These are phyloP conservation scores for Gymnopithys bicolor DNA, from an alignment of 2,797 vertebrate species.

Conservation along the genomic window DNA sequence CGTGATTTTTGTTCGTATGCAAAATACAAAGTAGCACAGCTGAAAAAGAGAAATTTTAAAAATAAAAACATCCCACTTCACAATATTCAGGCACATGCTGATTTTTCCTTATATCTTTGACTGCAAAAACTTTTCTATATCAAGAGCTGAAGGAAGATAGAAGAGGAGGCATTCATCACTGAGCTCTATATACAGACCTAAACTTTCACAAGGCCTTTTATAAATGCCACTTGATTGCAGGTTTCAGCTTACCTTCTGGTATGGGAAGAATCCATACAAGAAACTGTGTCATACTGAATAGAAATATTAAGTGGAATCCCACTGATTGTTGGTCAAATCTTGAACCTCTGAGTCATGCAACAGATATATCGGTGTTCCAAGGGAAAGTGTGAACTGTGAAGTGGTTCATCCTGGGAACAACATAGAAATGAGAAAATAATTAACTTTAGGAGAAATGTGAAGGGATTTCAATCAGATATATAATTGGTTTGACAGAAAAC, in stretches of 20 bases:
- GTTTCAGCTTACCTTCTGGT: background rate
- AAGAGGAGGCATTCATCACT: conserved; percentile 7
- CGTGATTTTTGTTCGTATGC: background rate
- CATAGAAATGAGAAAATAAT: background rate
- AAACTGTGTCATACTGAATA: background rate
- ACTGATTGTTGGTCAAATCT: background rate
- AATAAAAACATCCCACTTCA: background rate
- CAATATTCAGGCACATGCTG: background rate
- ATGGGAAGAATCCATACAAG: background rate
- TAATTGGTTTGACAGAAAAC: background rate
- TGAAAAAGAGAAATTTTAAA: conserved; percentile 22
- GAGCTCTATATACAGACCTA: background rate
- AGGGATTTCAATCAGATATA: conserved; percentile 1
- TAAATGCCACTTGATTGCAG: background rate
- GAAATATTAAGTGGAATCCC: background rate
- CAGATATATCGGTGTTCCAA: background rate
- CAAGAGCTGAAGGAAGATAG: conserved; percentile 1
- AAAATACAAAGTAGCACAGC: background rate
- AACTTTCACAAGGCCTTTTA: background rate
- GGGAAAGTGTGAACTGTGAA: background rate
- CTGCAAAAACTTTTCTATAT: conserved; percentile 1
- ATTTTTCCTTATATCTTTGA: background rate
- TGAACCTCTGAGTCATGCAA: background rate
- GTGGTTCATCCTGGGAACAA: background rate
- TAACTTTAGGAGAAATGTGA: conserved; percentile 15